Evolutionary conservation across 2,113 vertebrate genomes (phyloP).

Genomic region (Ariopsis seemanni): DNA sequence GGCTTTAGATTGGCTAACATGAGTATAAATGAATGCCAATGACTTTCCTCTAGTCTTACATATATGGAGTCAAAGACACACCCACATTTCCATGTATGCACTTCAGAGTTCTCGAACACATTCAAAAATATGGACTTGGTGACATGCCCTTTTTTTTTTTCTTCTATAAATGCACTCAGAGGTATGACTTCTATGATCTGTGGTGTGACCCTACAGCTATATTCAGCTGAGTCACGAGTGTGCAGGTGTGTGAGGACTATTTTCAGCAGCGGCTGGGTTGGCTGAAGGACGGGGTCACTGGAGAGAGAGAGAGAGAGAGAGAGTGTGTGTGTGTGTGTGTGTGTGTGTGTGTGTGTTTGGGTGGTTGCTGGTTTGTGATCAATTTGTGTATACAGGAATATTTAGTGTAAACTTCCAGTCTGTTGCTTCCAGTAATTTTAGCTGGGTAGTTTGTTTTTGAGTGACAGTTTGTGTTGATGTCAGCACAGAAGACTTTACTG

Average conservation of each 20-base stretch:
- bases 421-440: neutral
- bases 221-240: neutral
- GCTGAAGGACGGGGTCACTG: neutral
- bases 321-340: neutral
- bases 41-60: neutral
- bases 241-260: conserved; percentile 12
- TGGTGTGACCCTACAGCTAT: neutral
- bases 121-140: neutral
- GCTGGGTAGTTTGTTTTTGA: neutral
- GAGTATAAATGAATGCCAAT: neutral
- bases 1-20: neutral
- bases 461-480: neutral
- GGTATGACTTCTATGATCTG: neutral
- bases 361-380: neutral
- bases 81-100: neutral
- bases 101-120: neutral
- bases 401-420: neutral
- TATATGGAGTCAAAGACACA: neutral
- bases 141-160: neutral
- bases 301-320: neutral
- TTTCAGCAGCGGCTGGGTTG: neutral
- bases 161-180: neutral
- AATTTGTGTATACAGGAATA: neutral
- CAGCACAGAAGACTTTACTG: too few species aligned
- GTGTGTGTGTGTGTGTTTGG: neutral